phyloP scores from a whole-genome alignment of 2,797 vertebrate genomes.

The Remorina albescens region DNA sequence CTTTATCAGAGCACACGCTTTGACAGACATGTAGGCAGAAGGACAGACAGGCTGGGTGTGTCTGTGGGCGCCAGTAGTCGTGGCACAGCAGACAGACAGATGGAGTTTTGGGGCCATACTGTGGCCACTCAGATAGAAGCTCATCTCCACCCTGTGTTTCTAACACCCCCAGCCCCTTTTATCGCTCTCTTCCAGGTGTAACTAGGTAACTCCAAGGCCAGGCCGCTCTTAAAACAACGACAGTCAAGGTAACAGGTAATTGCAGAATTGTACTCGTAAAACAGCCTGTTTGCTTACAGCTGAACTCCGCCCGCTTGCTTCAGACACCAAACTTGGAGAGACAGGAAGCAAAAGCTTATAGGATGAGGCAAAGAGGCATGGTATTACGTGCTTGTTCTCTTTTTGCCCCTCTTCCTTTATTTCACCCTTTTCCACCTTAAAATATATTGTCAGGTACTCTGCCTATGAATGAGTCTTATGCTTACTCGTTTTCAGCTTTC shows the following conservation, averaged over 20 bases:
- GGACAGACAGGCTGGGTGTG: constrained; percentile 33
- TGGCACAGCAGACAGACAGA: constrained; percentile 60
- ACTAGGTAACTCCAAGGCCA: constrained; percentile 91
- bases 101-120: constrained; percentile 53
- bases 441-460: not conserved
- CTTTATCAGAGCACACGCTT: constrained; percentile 53
- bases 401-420: not conserved
- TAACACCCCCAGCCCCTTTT: constrained; percentile 78
- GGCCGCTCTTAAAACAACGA: constrained; percentile 85
- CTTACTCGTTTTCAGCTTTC: not conserved
- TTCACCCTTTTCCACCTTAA: not conserved
- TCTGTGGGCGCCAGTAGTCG: constrained; percentile 52
- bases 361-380: constrained; percentile 23
- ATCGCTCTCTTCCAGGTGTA: constrained; percentile 86
- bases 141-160: constrained; percentile 61
- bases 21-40: constrained; percentile 35
- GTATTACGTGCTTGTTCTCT: constrained; percentile 3
- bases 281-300: constrained; percentile 83
- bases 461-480: not conserved
- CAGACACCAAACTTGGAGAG: constrained; percentile 46
- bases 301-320: constrained; percentile 58
- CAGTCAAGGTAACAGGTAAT: constrained; percentile 90
- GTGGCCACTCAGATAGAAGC: constrained; percentile 61
- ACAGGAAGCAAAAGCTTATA: constrained; percentile 30
- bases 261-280: constrained; percentile 85